Evolutionary conservation across 1,140 invertebrate species (phyloP).

Genomic region (Drosophila miranda): DNA sequence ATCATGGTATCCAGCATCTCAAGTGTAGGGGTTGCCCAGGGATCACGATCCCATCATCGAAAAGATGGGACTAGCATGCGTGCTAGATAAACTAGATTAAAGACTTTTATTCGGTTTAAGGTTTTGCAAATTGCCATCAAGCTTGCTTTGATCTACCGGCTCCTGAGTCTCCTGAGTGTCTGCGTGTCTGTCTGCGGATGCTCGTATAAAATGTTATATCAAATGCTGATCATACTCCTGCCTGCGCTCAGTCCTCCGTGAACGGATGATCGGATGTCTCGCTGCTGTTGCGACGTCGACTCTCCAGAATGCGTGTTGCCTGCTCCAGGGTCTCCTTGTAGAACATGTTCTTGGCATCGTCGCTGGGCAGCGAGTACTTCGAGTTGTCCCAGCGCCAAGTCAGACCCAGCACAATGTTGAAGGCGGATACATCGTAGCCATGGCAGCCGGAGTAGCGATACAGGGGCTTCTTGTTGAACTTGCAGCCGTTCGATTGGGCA

Average conservation of each 20-base stretch:
- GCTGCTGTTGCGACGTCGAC: constrained; percentile 73
- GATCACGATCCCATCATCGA: constrained; percentile 2
- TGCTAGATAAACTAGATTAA: constrained; percentile 5
- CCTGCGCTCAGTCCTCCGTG: constrained; percentile 69
- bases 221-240: constrained; percentile 22
- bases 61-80: neutral
- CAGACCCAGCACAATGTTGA: constrained; percentile 93
- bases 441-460: constrained; percentile 97
- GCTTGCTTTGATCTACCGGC: constrained; percentile 45
- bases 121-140: constrained; percentile 3
- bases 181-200: constrained; percentile 20
- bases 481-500: constrained; percentile 90
- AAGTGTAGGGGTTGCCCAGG: too few relatives aligned
- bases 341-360: constrained; percentile 64
- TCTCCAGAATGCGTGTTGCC: constrained; percentile 79
- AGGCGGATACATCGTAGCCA: constrained; percentile 93
- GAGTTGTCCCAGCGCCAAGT: constrained; percentile 89
- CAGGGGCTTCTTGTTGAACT: constrained; percentile 94
- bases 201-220: constrained; percentile 40
- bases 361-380: constrained; percentile 82
- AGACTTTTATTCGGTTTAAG: constrained; percentile 7
- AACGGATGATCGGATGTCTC: constrained; percentile 82
- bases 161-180: constrained; percentile 28
- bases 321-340: constrained; percentile 81
- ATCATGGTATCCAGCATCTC: constrained; percentile 13